Conservation (phyloP, 2,113 vertebrate genomes). For the Nicator chloris region DNA sequence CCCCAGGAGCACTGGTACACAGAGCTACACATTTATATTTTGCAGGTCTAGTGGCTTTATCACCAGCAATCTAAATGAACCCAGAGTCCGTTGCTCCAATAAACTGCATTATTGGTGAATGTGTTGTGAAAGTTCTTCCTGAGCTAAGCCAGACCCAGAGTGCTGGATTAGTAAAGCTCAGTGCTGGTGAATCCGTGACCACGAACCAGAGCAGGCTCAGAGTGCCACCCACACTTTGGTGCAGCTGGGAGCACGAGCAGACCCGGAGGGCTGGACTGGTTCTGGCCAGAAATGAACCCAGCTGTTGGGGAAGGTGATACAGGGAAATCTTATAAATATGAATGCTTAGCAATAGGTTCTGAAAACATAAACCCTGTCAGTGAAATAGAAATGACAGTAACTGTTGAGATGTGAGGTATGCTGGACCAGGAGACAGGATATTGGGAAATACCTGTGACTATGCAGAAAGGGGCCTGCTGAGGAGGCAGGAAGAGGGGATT, state of each 20-base stretch:
- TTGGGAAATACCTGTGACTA: too few relatives aligned
- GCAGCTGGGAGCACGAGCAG: neutral
- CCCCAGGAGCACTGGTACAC: neutral
- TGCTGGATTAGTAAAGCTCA: neutral
- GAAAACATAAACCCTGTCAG: too few relatives aligned
- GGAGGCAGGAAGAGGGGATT: too few relatives aligned
- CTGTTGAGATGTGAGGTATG: too few relatives aligned
- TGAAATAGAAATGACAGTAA: too few relatives aligned
- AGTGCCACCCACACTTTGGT: neutral
- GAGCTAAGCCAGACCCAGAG: neutral
- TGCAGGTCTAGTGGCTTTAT: neutral
- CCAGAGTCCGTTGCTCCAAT: neutral
- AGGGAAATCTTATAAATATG: too few relatives aligned
- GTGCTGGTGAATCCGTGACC: accelerated
- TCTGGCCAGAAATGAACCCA: neutral
- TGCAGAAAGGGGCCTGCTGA: too few relatives aligned
- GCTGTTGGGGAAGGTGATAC: too few relatives aligned
- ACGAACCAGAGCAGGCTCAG: neutral
- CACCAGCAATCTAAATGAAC: neutral
- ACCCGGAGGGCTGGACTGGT: neutral
- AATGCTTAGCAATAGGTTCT: too few relatives aligned
- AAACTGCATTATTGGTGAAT: neutral
- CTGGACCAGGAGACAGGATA: too few relatives aligned
- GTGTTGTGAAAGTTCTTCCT: neutral
- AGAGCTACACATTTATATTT: neutral